Evolutionary conservation across 2,113 vertebrate genomes (phyloP).

Genomic region (Muscicapa adusta): DNA sequence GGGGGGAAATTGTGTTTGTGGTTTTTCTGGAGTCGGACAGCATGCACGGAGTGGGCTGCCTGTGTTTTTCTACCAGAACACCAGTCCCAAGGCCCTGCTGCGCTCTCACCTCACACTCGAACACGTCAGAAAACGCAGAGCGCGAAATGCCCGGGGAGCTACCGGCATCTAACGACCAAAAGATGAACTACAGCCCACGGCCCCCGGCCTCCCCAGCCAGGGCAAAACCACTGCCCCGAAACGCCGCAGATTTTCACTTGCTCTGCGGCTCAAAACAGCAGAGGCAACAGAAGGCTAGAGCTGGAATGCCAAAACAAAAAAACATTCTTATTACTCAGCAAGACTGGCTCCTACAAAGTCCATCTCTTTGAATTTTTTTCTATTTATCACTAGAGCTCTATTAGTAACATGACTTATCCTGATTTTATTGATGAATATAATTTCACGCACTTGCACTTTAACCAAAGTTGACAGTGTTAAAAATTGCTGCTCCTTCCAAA

Average conservation of each 20-base stretch:
- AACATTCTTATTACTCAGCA: not conserved
- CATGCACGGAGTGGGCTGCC: not conserved
- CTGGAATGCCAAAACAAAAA: not conserved
- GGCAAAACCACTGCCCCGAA: not conserved
- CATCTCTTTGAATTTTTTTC: not conserved
- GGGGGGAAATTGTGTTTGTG: accelerated
- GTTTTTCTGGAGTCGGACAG: not conserved
- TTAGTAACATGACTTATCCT: not conserved
- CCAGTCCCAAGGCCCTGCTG: not conserved
- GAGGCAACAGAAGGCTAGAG: not conserved
- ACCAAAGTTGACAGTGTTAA: not conserved
- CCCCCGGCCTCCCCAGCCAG: accelerated
- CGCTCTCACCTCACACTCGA: not conserved
- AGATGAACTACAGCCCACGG: slow-evolving; percentile 4
- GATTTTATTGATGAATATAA: not conserved
- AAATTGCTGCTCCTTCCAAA: not conserved
- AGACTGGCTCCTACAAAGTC: not conserved
- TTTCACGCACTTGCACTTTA: not conserved
- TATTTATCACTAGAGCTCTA: not conserved
- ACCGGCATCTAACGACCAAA: slow-evolving; percentile 63
- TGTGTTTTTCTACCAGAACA: not conserved
- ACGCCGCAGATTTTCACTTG: not conserved
- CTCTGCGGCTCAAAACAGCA: not conserved
- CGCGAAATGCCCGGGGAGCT: slow-evolving; percentile 15
- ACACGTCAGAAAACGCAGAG: not conserved